These are phyloP conservation scores for Psittacula cyanocephala DNA, from an alignment of 2,113 vertebrate genomes.

Conservation along the genomic window DNA sequence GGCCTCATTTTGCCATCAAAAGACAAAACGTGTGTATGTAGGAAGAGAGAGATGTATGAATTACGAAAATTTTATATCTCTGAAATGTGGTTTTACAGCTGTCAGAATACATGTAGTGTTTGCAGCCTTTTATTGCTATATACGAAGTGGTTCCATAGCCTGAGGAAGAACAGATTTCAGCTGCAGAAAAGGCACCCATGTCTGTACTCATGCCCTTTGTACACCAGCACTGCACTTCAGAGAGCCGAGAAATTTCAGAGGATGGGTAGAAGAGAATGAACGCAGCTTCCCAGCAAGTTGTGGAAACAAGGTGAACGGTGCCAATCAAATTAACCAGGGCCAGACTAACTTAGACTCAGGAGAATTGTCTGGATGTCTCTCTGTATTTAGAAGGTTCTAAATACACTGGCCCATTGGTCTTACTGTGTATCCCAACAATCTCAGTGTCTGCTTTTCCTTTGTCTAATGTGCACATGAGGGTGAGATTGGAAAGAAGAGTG, in stretches of 20 bases:
- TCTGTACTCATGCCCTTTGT: not conserved
- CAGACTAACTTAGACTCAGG: not conserved
- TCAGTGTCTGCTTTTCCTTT: not conserved
- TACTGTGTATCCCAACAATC: not conserved
- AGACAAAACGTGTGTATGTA: not conserved
- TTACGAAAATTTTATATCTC: not conserved
- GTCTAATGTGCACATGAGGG: not conserved
- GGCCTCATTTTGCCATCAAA: not conserved
- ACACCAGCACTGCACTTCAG: not conserved
- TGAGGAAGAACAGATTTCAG: not conserved
- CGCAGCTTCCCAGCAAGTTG: not conserved
- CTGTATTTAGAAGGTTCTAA: not conserved
- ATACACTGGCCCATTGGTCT: not conserved
- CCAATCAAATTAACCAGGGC: not conserved
- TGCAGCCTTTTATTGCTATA: not conserved
- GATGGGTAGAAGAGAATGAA: not conserved
- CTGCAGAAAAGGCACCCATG: not conserved
- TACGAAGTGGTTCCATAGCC: not conserved
- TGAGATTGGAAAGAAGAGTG: not conserved
- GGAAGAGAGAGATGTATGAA: not conserved
- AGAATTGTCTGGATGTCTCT: not conserved
- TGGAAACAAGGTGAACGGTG: not conserved
- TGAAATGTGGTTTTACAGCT: conserved; percentile 35
- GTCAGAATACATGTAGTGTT: conserved; percentile 6
- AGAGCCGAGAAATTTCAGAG: not conserved